Conservation (phyloP, 1,140 invertebrate genomes). For the Diploscapter pachys region DNA sequence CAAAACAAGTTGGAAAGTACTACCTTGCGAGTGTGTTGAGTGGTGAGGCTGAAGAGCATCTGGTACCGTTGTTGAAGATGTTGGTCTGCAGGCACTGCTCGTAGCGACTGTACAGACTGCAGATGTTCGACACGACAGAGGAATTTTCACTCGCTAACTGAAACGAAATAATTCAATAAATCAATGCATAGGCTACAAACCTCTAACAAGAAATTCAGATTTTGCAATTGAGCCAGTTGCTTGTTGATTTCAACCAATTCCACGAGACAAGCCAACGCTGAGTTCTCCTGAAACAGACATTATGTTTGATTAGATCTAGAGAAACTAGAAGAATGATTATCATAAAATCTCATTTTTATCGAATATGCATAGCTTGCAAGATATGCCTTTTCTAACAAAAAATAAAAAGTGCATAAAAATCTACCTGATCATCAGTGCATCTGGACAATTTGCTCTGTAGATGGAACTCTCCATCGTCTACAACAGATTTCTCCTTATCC, state of each 20-base stretch:
- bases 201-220: conserved; percentile 50
- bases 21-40: conserved; percentile 51
- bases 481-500: conserved; percentile 4
- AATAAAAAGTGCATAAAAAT: too few relatives aligned
- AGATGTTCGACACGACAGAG: conserved; percentile 42
- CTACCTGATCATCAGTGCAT: conserved; percentile 52
- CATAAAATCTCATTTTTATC: too few relatives aligned
- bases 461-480: conserved; percentile 39
- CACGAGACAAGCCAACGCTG: conserved; percentile 50
- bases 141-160: conserved; percentile 34
- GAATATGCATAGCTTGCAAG: too few relatives aligned
- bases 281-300: conserved; percentile 44
- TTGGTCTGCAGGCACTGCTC: conserved; percentile 46
- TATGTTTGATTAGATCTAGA: too few relatives aligned
- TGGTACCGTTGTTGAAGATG: conserved; percentile 41
- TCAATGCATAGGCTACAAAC: conserved; percentile 28
- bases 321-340: too few relatives aligned
- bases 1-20: neutral
- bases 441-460: conserved; percentile 40
- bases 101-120: conserved; percentile 48
- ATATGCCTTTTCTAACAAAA: too few relatives aligned
- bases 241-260: conserved; percentile 55
- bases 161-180: conserved; percentile 29
- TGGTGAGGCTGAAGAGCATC: conserved; percentile 57
- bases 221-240: conserved; percentile 45